Evolutionary conservation across 2,888 invertebrate species (phyloP), one percentile per base, ranked within the genome.

Genomic region (Linnaemya tessellans): DNA sequence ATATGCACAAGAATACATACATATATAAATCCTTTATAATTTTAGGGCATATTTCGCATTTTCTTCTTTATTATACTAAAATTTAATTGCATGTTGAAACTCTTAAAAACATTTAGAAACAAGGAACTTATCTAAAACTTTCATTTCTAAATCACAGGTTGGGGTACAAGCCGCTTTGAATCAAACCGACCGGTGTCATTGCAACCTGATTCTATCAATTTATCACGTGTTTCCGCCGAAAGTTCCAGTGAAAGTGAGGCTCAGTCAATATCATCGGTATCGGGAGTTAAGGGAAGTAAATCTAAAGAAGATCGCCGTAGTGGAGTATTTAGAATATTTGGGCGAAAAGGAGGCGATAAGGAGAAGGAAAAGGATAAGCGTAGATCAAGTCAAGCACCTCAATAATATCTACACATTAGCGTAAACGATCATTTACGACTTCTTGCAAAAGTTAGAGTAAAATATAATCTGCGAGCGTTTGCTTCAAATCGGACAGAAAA

Each of bases 211-310:
- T 90, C 91, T 18, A 89, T 92, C 13, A 90, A 90, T 75, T 89
- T 91, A 54, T 89, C 91, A 46, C 91, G 92, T 20, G 90, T 90
- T 2, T 91, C 91, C 1, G 92, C 93, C 35, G 93, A 93, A 86
- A 93, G 93, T 86, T 93, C 93, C 64, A 93, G 93, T 88, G 93
- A 93, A 88, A 92, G 92, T 86, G 93, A 93, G 87, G 92, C 93
- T 49, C 93, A 92, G 88, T 92, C 92, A 22, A 92, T 92, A 84
- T 92, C 92, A 78, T 92, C 92, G 10, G 89, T 92, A 49, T 92
- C 92, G 67, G 92, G 92, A 82, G 92, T 92, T 62, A 91, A 90
- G 75, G 90, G 89, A 87, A 91, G 89, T 87, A 83, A 83, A 51
- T 41, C 70, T 49, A 91, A 92, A 87, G 92, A 92, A 68, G 92